Evolutionary conservation across 2,888 invertebrate genomes (phyloP), one percentile per base, ranked within the genome.

Genomic region (Meteorus cinctellus): DNA sequence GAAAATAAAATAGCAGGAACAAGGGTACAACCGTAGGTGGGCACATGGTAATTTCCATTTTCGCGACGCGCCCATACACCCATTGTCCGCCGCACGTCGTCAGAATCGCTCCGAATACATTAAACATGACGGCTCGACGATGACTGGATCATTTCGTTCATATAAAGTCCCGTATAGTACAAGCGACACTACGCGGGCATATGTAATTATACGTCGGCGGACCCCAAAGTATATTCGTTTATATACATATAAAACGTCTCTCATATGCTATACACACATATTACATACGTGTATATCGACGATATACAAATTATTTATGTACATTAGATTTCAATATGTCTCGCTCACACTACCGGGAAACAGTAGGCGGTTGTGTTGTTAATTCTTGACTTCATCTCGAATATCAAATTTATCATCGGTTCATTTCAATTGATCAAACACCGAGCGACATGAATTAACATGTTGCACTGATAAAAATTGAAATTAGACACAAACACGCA

Each of bases 21-120:
- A 27, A 68, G 71, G 34, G 31, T 72, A 48, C 27, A 48, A 51
- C 80, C 75, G 81, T 82, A 81, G 83, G 84, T 81, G 80, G 80
- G 81, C 75, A 74, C 71, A 77, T 68, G 77, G 66, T 81, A 83
- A 83, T 83, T 82, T 82, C 76, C 81, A 83, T 84, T 83, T 82
- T 84, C 77, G 78, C 79, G 85, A 83, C 85, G 85, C 85, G 81
- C 85, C 85, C 85, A 85, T 81, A 78, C 80, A 78, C 73, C 84
- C 80, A 85, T 85, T 85, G 85, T 85, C 80, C 78, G 78, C 77
- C 67, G 65, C 75, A 72, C 74, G 77, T 75, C 75, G 75, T 45
- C 74, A 76, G 79, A 78, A 82, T 80, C 81, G 84, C 84, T 84
- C 84, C 81, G 84, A 85, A 85, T 84, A 81, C 85, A 85, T 85